A percentile compares a stretch with the other conserved stretches of the same genome.
Conservation (phyloP, 2,113 vertebrate genomes). For the Microtus montanus region DNA sequence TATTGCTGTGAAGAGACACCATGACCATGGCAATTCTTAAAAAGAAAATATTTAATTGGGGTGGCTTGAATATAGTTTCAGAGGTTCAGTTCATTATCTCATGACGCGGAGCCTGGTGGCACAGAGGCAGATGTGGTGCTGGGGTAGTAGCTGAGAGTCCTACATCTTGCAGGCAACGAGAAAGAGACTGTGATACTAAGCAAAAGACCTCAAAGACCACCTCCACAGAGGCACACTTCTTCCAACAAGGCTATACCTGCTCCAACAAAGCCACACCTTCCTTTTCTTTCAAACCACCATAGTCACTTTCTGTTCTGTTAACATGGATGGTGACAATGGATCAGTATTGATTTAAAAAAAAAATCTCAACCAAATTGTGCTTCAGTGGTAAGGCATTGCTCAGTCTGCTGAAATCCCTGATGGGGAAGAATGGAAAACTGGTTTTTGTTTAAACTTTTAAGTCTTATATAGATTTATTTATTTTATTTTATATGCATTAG, state of each 20-base stretch:
- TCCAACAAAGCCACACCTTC: neutral
- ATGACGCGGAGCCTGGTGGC: neutral
- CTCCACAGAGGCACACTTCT: neutral
- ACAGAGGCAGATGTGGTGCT: neutral
- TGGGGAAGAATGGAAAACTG: too few relatives aligned
- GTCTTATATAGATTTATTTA: neutral
- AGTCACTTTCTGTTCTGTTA: neutral
- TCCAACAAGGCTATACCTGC: neutral
- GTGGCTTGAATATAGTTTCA: neutral
- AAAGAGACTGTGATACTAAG: neutral
- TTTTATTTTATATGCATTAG: neutral
- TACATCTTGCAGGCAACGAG: neutral
- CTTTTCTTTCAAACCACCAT: neutral
- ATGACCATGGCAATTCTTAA: neutral
- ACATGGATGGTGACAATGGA: rapidly evolving
- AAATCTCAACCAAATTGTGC: too few relatives aligned
- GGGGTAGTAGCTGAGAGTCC: neutral
- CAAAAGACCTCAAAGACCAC: neutral
- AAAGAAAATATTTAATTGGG: neutral
- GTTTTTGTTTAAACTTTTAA: neutral
- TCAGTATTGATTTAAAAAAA: neutral
- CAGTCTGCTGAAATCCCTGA: neutral
- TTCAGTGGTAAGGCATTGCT: neutral
- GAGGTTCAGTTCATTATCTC: neutral
- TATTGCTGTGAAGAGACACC: neutral